Percentiles rank a stretch among this genome's conserved stretches.
Evolutionary conservation across 2,113 vertebrate species (phyloP).

Genomic region (Phaethornis superciliosus): DNA sequence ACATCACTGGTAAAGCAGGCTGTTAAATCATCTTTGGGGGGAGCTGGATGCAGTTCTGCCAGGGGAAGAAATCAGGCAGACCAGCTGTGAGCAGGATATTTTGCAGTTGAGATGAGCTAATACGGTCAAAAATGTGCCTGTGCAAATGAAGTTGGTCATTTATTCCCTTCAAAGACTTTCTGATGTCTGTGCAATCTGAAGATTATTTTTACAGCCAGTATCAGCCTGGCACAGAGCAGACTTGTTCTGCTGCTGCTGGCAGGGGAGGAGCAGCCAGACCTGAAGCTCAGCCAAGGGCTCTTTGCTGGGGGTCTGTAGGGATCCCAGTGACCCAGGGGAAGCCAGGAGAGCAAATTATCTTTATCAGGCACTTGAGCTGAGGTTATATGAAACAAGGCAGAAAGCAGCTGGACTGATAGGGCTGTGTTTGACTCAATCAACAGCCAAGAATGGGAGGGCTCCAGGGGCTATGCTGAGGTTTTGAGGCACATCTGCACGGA

Average conservation of each 20-base stretch:
- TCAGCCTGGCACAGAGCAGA: not conserved
- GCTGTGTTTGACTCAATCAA: not conserved
- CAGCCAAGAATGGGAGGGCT: not conserved
- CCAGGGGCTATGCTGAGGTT: not conserved
- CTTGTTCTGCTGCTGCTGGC: not conserved
- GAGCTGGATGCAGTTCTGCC: conserved; percentile 21
- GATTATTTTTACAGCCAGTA: not conserved
- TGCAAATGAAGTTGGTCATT: not conserved
- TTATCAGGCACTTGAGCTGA: not conserved
- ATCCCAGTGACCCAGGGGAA: not conserved
- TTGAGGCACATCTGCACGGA: not conserved
- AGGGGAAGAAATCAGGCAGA: conserved; percentile 15
- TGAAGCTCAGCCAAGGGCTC: not conserved
- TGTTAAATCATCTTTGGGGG: not conserved
- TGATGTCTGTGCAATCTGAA: not conserved
- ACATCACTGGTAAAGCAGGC: not conserved
- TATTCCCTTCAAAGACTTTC: conserved; percentile 11
- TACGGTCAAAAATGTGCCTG: conserved; percentile 24
- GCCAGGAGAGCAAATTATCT: not conserved
- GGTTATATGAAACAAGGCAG: not conserved
- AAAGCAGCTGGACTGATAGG: not conserved
- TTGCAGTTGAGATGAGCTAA: conserved; percentile 60
- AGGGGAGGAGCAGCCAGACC: not conserved
- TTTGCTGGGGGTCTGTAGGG: not conserved
- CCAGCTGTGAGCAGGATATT: conserved; percentile 48